phyloP scores from a whole-genome alignment of 2,888 invertebrate species.

The Agriopis marginaria region DNA sequence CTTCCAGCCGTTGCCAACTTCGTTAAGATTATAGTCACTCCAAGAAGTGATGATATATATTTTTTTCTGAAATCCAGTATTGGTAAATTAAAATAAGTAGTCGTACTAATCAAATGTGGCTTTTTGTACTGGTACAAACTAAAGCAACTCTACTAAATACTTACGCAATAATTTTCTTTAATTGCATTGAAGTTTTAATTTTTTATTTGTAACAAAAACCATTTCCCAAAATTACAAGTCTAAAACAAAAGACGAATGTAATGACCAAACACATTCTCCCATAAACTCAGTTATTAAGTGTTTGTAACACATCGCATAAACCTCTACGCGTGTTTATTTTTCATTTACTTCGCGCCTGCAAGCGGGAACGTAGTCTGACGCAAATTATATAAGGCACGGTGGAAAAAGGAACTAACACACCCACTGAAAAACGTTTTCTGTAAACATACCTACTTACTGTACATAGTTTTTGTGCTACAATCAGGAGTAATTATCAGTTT shows the following conservation, averaged over 20 bases:
- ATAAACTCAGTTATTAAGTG: conserved; percentile 75
- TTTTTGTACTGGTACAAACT: no score
- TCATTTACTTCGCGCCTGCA: conserved; percentile 77
- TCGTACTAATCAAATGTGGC: no score
- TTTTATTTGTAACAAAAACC: background rate
- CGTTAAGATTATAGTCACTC: no score
- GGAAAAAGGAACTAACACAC: background rate
- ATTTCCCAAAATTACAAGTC: background rate
- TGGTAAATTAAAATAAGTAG: no score
- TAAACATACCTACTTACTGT: background rate
- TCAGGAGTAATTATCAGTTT: background rate
- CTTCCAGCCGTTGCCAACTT: no score
- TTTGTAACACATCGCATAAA: conserved; percentile 73
- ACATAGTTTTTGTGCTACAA: background rate
- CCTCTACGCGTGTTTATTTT: conserved; percentile 82
- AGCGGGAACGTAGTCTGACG: conserved; percentile 51
- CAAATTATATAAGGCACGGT: conserved; percentile 9
- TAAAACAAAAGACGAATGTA: conserved; percentile 29
- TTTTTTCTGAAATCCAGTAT: no score
- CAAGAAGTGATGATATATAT: no score
- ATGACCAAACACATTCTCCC: conserved; percentile 41
- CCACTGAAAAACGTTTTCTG: no score
- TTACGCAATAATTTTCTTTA: no score
- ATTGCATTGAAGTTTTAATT: no score
- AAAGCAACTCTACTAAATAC: no score